Conservation (phyloP, 2,888 invertebrate genomes). For the Halocaridina rubra region DNA sequence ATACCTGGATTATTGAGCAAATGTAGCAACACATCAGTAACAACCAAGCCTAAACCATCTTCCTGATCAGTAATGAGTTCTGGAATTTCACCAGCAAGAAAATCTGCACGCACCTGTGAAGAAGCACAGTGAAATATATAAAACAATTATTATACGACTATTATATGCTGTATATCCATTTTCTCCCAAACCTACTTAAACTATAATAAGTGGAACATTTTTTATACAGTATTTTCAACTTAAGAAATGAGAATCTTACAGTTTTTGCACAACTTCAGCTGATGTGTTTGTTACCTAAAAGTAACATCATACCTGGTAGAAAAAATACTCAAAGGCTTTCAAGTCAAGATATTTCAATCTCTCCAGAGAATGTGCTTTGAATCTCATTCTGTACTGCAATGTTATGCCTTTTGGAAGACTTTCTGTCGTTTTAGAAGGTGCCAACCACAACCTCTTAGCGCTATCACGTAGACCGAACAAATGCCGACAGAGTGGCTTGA, state of each 20-base stretch:
- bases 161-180: background rate
- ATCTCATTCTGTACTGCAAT: conserved; percentile 73
- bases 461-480: conserved; percentile 19
- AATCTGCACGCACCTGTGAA: conserved; percentile 77
- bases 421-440: background rate
- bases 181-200: background rate
- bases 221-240: no score
- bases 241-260: background rate
- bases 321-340: conserved; percentile 85
- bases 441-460: background rate
- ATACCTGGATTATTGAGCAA: conserved; percentile 74
- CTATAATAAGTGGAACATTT: conserved; percentile 35
- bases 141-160: background rate
- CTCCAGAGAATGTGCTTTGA: conserved; percentile 77
- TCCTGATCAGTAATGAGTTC: conserved; percentile 82
- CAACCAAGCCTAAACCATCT: conserved; percentile 85
- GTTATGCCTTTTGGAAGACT: conserved; percentile 2
- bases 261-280: no score
- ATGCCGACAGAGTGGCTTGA: conserved; percentile 29
- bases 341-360: conserved; percentile 77
- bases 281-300: no score
- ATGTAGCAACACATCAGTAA: conserved; percentile 87
- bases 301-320: conserved; percentile 79
- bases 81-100: conserved; percentile 81
- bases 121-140: conserved; percentile 27